phyloP scores from a whole-genome alignment of 2,797 vertebrate genomes.

The Babyrousa celebensis region DNA sequence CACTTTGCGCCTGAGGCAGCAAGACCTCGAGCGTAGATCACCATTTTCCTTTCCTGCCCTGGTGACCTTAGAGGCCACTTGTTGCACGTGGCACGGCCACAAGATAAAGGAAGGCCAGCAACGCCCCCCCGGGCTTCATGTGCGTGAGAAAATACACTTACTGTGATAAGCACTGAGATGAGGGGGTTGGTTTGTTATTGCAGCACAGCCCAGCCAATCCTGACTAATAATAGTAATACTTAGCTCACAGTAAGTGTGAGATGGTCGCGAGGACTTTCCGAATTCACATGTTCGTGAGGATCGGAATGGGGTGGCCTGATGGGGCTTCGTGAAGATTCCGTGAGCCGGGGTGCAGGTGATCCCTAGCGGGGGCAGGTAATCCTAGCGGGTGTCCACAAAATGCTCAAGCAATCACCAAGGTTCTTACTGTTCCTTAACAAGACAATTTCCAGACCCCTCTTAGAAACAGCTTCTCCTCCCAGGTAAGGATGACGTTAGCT shows the following conservation, averaged over 20 bases:
- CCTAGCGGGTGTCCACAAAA: neutral
- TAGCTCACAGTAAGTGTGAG: fast-evolving
- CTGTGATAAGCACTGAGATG: neutral
- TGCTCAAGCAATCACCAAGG: neutral
- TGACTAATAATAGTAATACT: fast-evolving
- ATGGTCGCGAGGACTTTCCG: fast-evolving
- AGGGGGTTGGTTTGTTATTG: neutral
- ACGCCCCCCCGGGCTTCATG: fast-evolving
- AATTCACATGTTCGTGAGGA: fast-evolving
- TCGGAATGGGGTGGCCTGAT: fast-evolving
- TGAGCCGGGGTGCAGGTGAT: neutral
- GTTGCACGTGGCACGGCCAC: fast-evolving
- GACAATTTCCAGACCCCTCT: neutral
- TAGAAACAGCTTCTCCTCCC: neutral
- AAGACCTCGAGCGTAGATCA: fast-evolving
- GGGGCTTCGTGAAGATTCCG: neutral
- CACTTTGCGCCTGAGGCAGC: neutral
- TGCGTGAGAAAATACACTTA: neutral
- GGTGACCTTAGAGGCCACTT: neutral
- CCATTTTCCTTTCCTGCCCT: neutral
- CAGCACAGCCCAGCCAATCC: fast-evolving
- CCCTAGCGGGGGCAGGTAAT: too few relatives aligned
- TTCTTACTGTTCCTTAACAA: neutral
- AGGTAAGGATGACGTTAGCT: neutral
- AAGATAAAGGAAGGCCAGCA: neutral